Evolutionary conservation across 2,888 invertebrate genomes (phyloP).

Genomic region (Epinotia nisella): DNA sequence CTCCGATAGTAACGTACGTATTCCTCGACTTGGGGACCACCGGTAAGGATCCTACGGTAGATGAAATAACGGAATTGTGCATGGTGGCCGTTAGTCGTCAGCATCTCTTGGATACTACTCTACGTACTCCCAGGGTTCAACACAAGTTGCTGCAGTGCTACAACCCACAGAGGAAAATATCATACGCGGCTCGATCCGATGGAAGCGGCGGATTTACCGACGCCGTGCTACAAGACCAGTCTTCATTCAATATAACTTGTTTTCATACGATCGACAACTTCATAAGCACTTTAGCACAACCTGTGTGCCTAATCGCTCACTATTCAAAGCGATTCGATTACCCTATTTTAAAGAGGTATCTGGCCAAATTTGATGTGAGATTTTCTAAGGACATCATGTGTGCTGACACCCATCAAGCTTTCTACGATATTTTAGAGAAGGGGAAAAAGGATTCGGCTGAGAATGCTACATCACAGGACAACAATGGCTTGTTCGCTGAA

Average conservation of each 20-base stretch:
- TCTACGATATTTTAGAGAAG: constrained; percentile 12
- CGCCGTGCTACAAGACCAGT: not conserved
- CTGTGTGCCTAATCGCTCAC: constrained; percentile 9
- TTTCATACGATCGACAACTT: constrained; percentile 10
- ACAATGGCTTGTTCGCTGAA: not conserved
- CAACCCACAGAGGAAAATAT: not conserved
- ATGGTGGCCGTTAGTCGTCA: constrained; percentile 11
- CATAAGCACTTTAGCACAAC: not conserved
- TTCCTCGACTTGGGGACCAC: constrained; percentile 16
- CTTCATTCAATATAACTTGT: not conserved
- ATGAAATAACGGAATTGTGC: constrained; percentile 14
- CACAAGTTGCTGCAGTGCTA: not conserved
- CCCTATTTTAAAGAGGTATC: constrained; percentile 1
- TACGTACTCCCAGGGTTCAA: not conserved
- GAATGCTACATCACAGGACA: not conserved
- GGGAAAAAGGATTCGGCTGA: not conserved
- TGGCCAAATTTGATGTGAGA: not conserved
- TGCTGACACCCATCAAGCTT: constrained; percentile 5
- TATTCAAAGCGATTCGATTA: not conserved
- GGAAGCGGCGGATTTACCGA: constrained; percentile 4
- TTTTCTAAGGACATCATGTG: constrained; percentile 7
- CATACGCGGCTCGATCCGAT: not conserved
- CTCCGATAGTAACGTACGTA: constrained; percentile 20
- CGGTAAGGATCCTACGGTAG: not conserved
- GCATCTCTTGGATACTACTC: constrained; percentile 1